Conservation (phyloP, 2,113 vertebrate species). For the Xiphias gladius region DNA sequence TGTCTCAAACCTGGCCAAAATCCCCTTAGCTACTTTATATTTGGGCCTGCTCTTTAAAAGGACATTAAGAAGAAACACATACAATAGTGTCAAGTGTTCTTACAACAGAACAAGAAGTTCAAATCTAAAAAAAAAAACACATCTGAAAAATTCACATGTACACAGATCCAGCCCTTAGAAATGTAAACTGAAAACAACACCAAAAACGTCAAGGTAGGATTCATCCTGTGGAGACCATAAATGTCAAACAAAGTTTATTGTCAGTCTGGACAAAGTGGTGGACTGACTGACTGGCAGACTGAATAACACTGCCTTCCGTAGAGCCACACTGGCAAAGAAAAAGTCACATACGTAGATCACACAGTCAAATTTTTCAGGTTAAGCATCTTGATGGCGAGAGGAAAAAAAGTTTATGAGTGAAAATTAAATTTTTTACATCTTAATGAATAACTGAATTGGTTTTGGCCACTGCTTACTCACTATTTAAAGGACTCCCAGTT, state of each 20-base stretch:
- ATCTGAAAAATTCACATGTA: background rate
- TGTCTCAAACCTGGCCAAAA: conserved; percentile 48
- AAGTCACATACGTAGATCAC: background rate
- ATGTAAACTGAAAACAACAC: background rate
- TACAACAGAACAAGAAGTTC: background rate
- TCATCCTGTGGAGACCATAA: background rate
- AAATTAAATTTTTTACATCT: background rate
- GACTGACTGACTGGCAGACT: background rate
- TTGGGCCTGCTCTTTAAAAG: conserved; percentile 44
- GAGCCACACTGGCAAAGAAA: background rate
- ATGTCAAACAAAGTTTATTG: background rate
- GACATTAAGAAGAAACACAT: conserved; percentile 40
- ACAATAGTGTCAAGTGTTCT: conserved; percentile 31
- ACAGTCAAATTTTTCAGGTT: background rate
- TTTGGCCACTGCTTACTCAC: background rate
- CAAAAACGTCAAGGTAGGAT: background rate
- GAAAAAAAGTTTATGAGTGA: background rate
- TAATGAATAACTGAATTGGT: background rate
- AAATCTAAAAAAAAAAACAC: background rate
- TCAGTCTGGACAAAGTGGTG: background rate
- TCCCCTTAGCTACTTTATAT: conserved; percentile 50
- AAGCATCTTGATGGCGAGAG: background rate
- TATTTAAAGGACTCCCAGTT: background rate
- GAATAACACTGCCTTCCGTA: background rate
- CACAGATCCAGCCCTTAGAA: background rate